phyloP scores from a whole-genome alignment of 2,888 invertebrate genomes.

The Sinohyriopsis cumingii region DNA sequence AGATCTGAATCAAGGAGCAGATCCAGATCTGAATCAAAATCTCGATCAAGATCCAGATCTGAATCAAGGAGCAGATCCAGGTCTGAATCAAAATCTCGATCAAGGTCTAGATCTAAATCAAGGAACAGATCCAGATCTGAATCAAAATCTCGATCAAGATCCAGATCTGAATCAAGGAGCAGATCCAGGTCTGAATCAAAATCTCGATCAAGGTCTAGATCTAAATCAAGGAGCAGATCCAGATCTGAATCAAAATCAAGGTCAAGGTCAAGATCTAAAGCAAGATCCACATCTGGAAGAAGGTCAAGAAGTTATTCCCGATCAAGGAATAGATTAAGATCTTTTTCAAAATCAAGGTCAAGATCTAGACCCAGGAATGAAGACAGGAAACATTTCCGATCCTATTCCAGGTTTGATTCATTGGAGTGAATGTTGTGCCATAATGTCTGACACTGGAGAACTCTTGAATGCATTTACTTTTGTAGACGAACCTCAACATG shows the following conservation, averaged over 20 bases:
- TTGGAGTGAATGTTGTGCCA: no score
- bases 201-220: slow-evolving; percentile 15
- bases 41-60: slow-evolving; percentile 27
- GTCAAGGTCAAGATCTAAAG: no score
- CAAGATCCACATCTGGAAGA: slow-evolving; percentile 26
- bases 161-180: slow-evolving; percentile 14
- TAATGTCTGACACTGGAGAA: no score
- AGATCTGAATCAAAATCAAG: no score
- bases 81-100: slow-evolving; percentile 9
- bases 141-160: slow-evolving; percentile 27
- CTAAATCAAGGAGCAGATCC: no score
- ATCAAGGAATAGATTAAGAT: slow-evolving; percentile 4
- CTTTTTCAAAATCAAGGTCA: slow-evolving; percentile 12
- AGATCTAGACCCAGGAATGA: slow-evolving; percentile 4
- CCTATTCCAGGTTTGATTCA: no score
- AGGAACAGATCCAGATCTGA: no score
- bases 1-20: slow-evolving; percentile 16
- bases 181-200: slow-evolving; percentile 3
- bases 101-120: slow-evolving; percentile 15
- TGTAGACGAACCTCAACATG: no score
- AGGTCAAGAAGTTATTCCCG: slow-evolving; percentile 22
- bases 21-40: slow-evolving; percentile 8
- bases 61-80: slow-evolving; percentile 5
- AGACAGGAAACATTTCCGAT: no score
- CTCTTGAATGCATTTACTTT: no score